A percentile compares a stretch with the other conserved stretches of the same genome.
Evolutionary conservation across 1,140 invertebrate genomes (phyloP).

Genomic region (Bombyx mandarina): DNA sequence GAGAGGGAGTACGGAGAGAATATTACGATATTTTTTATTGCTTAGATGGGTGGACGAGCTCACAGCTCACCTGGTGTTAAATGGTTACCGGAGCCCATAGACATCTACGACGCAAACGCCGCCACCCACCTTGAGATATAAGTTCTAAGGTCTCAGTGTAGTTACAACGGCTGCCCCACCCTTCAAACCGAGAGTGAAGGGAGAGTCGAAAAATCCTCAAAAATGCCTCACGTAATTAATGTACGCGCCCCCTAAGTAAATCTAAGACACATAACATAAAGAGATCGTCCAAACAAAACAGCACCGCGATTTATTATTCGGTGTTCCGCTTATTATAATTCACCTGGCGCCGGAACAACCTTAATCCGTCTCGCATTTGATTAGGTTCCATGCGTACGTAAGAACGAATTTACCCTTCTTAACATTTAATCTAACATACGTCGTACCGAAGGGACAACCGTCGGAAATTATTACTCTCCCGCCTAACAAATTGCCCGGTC

Average conservation of each 20-base stretch:
- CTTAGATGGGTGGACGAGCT: too few relatives aligned
- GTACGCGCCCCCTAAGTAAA: background rate
- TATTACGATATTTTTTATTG: too few relatives aligned
- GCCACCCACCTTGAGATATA: too few relatives aligned
- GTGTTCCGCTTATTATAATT: background rate
- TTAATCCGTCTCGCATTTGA: constrained; percentile 7
- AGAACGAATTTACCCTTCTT: constrained; percentile 12
- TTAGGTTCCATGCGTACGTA: constrained; percentile 4
- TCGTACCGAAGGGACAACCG: constrained; percentile 23
- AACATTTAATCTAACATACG: constrained; percentile 25
- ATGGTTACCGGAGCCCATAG: too few relatives aligned
- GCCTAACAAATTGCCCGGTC: constrained; percentile 48
- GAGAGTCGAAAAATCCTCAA: too few relatives aligned
- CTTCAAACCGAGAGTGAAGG: too few relatives aligned
- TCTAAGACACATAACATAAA: background rate
- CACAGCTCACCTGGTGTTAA: too few relatives aligned
- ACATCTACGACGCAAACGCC: too few relatives aligned
- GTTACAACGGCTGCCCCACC: too few relatives aligned
- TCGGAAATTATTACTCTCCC: constrained; percentile 46
- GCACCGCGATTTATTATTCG: background rate
- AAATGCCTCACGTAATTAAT: too few relatives aligned
- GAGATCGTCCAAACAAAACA: background rate
- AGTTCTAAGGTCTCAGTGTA: too few relatives aligned
- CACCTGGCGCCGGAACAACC: background rate
- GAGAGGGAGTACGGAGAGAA: too few relatives aligned